Base-by-base conservation (phyloP, 2,113 vertebrate species). In the Lepidothrix coronata region DNA sequence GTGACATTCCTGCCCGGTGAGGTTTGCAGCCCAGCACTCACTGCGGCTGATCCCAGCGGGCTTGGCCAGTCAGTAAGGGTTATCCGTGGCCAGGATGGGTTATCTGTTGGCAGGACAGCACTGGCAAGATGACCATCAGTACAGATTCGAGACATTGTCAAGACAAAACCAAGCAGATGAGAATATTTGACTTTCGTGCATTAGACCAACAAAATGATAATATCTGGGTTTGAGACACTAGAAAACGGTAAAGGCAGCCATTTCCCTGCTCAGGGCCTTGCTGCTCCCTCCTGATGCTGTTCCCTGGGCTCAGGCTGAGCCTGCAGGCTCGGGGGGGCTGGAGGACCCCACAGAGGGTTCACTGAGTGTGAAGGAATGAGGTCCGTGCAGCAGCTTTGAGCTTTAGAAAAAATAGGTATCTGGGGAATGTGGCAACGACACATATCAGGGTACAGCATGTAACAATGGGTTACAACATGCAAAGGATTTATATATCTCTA, bases 321-420 rank as follows among this genome's bases (percentile, higher is more conserved):
- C 68, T 72, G 71, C 6, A 6, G 41, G 61, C 20, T 8, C 2
- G 4, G 35, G 44, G 2, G 16, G 14, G 5, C 17, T 55, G 9
- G 25, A 2, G 3, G 2, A 17, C 22, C 10, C 39, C 25, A 5
- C 8, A 0, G 11, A 41, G 43, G 39, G 6, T 21, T n/a, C 24
- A 4, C 20, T 2, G 30, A 41, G 35, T 1, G 2, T 13, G 9
- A 89, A 16, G 8, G 25, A 33, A 5, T 3, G 41, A 39, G 23
- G 20, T 35, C n/a, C 41, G 66, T 30, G 20, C 7, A 9, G 73
- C 73, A 62, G 6, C 17, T 57, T 8, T 22, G 28, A 51, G n/a
- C 15, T 6, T 10, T 6, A 24, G 24, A 33, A 61, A 72, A 43
- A 35, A 11, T 11, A 24, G 2, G 6, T 14, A 7, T 12, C 6